A percentile compares a stretch with the other conserved stretches of the same genome.
Conservation (phyloP, 2,113 vertebrate genomes). For the Upupa epops region DNA sequence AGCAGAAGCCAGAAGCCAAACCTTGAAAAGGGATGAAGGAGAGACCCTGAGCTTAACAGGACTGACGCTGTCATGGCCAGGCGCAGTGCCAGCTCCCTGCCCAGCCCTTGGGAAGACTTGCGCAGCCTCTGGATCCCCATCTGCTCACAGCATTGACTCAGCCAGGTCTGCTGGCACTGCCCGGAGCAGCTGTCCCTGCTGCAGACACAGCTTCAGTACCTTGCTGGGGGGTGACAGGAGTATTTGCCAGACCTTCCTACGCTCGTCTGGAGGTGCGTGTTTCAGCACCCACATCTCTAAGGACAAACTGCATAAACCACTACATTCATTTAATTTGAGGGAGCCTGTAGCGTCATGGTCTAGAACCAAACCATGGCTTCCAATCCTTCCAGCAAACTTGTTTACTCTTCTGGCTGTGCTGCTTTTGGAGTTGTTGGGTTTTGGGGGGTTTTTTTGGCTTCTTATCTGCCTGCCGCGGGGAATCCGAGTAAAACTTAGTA, state of each 20-base stretch:
- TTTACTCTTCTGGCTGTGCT: not conserved
- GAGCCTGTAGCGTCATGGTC: not conserved
- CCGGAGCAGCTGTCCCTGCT: rapidly evolving
- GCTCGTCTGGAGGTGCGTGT: rapidly evolving
- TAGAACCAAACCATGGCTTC: not conserved
- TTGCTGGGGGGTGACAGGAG: not conserved
- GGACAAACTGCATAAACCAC: not conserved
- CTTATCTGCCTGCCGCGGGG: not conserved
- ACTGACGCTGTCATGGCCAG: too few species aligned
- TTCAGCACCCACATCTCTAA: not conserved
- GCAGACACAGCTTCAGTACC: rapidly evolving
- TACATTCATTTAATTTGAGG: not conserved
- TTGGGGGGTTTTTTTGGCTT: slow-evolving; percentile 1
- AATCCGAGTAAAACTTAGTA: not conserved
- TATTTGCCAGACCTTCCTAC: not conserved
- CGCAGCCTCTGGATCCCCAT: not conserved
- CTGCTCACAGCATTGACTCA: too few species aligned
- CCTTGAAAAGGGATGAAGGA: not conserved
- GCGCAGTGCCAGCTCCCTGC: rapidly evolving
- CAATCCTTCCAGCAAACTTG: not conserved
- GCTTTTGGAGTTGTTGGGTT: not conserved
- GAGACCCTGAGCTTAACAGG: not conserved
- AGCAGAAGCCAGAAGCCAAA: not conserved
- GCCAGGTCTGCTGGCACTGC: not conserved
- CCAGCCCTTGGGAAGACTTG: rapidly evolving